These are phyloP conservation scores for Malthinus flaveolus DNA, from an alignment of 2,888 invertebrate genomes.

Conservation along the genomic window DNA sequence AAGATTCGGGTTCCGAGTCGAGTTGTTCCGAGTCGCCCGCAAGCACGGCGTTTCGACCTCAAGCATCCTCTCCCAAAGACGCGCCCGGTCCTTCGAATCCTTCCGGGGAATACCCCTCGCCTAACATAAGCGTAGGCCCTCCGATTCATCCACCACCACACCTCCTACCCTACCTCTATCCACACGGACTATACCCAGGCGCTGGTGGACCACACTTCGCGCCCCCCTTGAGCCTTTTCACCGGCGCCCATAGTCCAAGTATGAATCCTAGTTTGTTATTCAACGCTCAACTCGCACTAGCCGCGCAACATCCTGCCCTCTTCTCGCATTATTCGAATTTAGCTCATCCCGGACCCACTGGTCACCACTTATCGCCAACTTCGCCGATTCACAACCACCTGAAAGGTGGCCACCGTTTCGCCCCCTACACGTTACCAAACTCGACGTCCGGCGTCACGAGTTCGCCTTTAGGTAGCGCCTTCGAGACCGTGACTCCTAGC, in stretches of 20 bases:
- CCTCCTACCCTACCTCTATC: slow-evolving; percentile 90
- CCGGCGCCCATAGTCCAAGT: slow-evolving; percentile 62
- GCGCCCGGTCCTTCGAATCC: slow-evolving; percentile 54
- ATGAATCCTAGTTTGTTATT: slow-evolving; percentile 84
- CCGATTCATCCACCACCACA: slow-evolving; percentile 89
- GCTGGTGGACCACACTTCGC: slow-evolving; percentile 65
- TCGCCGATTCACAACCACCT: slow-evolving; percentile 70
- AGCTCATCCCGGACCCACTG: slow-evolving; percentile 66
- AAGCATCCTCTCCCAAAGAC: slow-evolving; percentile 57
- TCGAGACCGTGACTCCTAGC: slow-evolving; percentile 86
- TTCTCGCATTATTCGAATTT: slow-evolving; percentile 71
- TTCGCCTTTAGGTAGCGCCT: slow-evolving; percentile 77
- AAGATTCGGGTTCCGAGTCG: slow-evolving; percentile 73
- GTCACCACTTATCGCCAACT: slow-evolving; percentile 55
- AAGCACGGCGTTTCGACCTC: slow-evolving; percentile 52
- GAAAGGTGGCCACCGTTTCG: slow-evolving; percentile 79
- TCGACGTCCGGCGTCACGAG: slow-evolving; percentile 55
- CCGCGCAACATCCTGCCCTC: slow-evolving; percentile 81
- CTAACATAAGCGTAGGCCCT: slow-evolving; percentile 92
- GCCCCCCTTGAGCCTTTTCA: slow-evolving; percentile 66
- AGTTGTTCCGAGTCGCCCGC: slow-evolving; percentile 69
- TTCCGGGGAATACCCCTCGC: slow-evolving; percentile 72
- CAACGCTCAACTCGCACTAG: slow-evolving; percentile 86
- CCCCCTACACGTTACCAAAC: slow-evolving; percentile 84
- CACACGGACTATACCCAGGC: slow-evolving; percentile 84